Percentiles rank a stretch among this genome's conserved stretches.
Evolutionary conservation across 2,888 invertebrate species (phyloP).

Genomic region (Noctua pronuba): DNA sequence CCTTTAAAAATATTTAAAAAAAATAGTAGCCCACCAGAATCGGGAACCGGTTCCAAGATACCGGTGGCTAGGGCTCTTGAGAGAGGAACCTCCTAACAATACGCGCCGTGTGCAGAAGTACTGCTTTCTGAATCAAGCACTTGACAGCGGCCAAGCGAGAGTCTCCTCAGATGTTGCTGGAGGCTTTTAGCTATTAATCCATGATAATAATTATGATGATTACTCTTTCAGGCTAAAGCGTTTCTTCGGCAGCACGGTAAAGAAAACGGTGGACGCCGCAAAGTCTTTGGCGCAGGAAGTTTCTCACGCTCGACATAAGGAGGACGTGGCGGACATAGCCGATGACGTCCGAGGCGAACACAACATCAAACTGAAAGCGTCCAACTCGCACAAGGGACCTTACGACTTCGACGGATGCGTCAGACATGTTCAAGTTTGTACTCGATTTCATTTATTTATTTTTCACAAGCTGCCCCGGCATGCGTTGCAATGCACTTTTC

Average conservation of each 20-base stretch:
- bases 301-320: constrained; percentile 96
- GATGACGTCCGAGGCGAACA: constrained; percentile 95
- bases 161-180: background rate
- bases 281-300: constrained; percentile 97
- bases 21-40: background rate
- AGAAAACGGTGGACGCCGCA: constrained; percentile 97
- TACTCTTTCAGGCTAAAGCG: constrained; percentile 91
- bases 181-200: background rate
- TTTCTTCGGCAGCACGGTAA: constrained; percentile 96
- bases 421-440: constrained; percentile 95
- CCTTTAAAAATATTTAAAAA: too few relatives aligned
- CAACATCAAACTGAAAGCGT: constrained; percentile 97
- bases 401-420: constrained; percentile 98
- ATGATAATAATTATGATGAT: background rate
- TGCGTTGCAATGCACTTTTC: too few relatives aligned
- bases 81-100: too few relatives aligned
- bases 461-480: too few relatives aligned
- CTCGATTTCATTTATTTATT: background rate
- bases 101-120: background rate
- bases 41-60: background rate
- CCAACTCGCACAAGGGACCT: constrained; percentile 98
- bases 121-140: background rate
- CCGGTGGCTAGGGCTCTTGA: background rate
- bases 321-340: constrained; percentile 95
- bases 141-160: background rate